phyloP scores from a whole-genome alignment of 2,797 vertebrate species.

The Benthosema pterotum region DNA sequence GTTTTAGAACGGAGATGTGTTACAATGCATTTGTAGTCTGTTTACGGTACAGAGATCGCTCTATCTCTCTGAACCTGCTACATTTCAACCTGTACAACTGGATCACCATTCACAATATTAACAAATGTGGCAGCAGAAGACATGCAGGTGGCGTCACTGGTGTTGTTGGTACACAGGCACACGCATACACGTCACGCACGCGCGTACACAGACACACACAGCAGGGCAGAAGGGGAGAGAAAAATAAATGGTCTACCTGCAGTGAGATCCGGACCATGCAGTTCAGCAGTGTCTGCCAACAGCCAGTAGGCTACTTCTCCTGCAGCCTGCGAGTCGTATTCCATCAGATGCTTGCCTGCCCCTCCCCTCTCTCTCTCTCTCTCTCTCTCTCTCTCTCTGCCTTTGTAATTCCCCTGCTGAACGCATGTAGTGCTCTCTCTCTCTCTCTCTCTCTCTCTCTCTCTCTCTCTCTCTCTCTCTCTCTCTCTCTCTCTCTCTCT shows the following conservation, averaged over 20 bases:
- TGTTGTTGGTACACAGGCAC: background rate
- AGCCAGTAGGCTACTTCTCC: slow-evolving; percentile 38
- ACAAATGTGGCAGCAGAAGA: too few relatives aligned
- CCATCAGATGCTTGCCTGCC: slow-evolving; percentile 54
- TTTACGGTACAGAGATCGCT: background rate
- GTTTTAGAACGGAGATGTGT: too few relatives aligned
- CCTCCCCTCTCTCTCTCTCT: slow-evolving; percentile 37
- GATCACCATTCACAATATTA: too few relatives aligned
- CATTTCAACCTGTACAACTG: background rate
- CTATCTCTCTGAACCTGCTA: slow-evolving; percentile 29
- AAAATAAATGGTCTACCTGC: slow-evolving; percentile 70
- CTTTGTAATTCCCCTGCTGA: background rate
- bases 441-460: slow-evolving; percentile 34
- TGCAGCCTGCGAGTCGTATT: slow-evolving; percentile 53
- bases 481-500: slow-evolving; percentile 32
- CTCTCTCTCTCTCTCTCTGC: slow-evolving; percentile 15
- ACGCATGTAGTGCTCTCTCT: slow-evolving; percentile 12
- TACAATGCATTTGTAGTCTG: too few relatives aligned
- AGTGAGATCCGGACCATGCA: slow-evolving; percentile 47
- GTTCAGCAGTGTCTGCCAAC: slow-evolving; percentile 45
- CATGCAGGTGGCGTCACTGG: too few relatives aligned
- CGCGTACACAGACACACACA: slow-evolving; percentile 13
- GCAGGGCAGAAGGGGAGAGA: too few relatives aligned
- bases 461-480: slow-evolving; percentile 7
- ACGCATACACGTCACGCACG: slow-evolving; percentile 26